Evolutionary conservation across 2,113 vertebrate genomes (phyloP), one percentile per base, ranked within the genome.

Genomic region (Cavia aperea): DNA sequence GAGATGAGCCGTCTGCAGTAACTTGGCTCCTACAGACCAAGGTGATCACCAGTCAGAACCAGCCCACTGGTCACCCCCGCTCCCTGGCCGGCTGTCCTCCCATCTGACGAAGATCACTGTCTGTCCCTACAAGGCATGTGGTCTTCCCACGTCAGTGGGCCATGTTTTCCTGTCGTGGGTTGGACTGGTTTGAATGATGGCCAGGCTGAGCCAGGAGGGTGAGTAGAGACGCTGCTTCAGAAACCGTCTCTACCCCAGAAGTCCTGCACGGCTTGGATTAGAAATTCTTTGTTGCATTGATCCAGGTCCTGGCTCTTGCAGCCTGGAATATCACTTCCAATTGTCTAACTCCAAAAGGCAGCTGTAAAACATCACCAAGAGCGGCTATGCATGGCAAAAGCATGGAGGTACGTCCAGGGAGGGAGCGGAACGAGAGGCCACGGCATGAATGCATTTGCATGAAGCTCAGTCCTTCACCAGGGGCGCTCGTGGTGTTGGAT

Each of bases 401-500:
- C 1, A 0, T 1, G 29, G 62, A 54, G 81, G 13, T 12, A 46
- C 54, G 31, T 36, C 31, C 82, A 43, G 36, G 3, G 33, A 54
- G 13, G 14, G 4, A 16, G 39, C 0, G 0, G 0, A 6, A 26
- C 21, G 29, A 46, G 68, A 73, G 39, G 58, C 49, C 12, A 21
- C 5, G 13, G 54, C 18, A 36, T 49, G 11, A 23, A 5, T 7
- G 7, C 14, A 0, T 56, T 60, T 70, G n/a, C 54, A 46, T 60
- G 63, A 85, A 72, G 4, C 2, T 4, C 36, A 86, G 43, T 0
- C 58, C 58, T 88, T n/a, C 15, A 1, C n/a, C 58, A 18, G 24
- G 23, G 60, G 33, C 0, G 4, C 70, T 18, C 3, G 2, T 4
- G 6, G 2, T 1, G 5, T 6, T 0, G 0, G n/a, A 2, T 24